Base-by-base conservation (phyloP, 2,888 invertebrate species). In the Ophraella communa region DNA sequence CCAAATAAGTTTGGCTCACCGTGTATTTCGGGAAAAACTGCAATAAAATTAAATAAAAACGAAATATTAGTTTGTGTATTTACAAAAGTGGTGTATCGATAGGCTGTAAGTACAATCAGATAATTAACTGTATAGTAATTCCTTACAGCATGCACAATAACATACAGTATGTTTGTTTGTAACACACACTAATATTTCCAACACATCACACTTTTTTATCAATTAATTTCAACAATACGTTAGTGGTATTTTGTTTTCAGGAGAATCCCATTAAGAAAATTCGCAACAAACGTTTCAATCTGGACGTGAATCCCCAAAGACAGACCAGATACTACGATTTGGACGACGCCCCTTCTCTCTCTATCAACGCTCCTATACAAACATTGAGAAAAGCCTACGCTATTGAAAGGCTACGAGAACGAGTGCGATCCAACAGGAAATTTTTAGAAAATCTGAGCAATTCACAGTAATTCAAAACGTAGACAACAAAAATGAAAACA, bases 291-390 rank as follows among this genome's bases (percentile, higher is more conserved):
- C 67, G 73, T 27, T 71, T 71, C 65, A 71, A 74, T 63, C 61
- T 65, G 14, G 65, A 65, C 45, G 47, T 59, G 18, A 59, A 64
- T 33, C 59, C 59, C 11, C 64, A 52, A 33, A 45, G 65, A 54
- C 62, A 62, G 11, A 30, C 54, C 44, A 62, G 65, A 65, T 62
- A 62, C 33, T 66, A 63, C 56, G 51, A 60, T 21, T 44, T 63
- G 30, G 67, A 63, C 47, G 69, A 70, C 14, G 47, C 59, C 2
- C 72, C 72, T 2, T 68, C 74, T 4, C 67, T 78, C 20, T 78
- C 78, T 2, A 75, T 78, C 20, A 71, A 71, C 53, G 73, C 75
- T 3, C 72, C 72, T 7, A 73, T 75, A 35, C 70, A 75, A 44
- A 70, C 66, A 21, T 63, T 75, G 24, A 58, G 73, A 49, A 73